Percentiles rank a stretch among this genome's conserved stretches.
These are phyloP conservation scores for Odontocerum albicorne DNA, from an alignment of 2,888 invertebrate species.

Conservation along the genomic window DNA sequence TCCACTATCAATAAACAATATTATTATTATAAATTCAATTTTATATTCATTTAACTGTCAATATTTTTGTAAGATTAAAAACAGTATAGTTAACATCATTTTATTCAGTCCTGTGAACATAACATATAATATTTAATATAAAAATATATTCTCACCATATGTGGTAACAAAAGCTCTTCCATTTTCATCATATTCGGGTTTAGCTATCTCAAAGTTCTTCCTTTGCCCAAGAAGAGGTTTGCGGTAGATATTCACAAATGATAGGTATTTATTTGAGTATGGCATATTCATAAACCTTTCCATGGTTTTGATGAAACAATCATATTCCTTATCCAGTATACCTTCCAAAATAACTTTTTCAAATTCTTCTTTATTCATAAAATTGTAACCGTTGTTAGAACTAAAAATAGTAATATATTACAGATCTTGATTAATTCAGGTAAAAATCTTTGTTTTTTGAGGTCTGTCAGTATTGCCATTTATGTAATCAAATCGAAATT, in stretches of 20 bases:
- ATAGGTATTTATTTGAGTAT: slow-evolving; percentile 67
- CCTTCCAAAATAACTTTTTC: slow-evolving; percentile 67
- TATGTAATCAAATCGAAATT: no score
- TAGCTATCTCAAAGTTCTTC: slow-evolving; percentile 63
- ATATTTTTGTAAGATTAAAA: no score
- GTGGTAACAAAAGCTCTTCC: slow-evolving; percentile 73
- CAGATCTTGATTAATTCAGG: no score
- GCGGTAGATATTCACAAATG: slow-evolving; percentile 73
- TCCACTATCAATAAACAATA: no score
- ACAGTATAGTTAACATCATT: no score
- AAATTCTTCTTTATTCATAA: slow-evolving; percentile 68
- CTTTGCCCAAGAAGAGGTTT: slow-evolving; percentile 61
- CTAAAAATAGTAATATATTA: not conserved
- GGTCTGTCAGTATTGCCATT: no score
- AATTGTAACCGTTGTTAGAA: slow-evolving; percentile 53
- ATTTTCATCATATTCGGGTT: slow-evolving; percentile 68
- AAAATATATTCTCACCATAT: slow-evolving; percentile 52
- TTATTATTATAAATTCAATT: no score
- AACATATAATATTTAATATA: not conserved
- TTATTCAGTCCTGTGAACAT: no score
- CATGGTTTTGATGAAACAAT: slow-evolving; percentile 71
- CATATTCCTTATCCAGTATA: slow-evolving; percentile 69
- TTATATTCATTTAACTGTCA: no score
- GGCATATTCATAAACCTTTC: slow-evolving; percentile 72
- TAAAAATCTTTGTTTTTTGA: no score